These are phyloP conservation scores for Sebastes nivosus DNA, from an alignment of 2,797 vertebrate genomes.

Conservation along the genomic window DNA sequence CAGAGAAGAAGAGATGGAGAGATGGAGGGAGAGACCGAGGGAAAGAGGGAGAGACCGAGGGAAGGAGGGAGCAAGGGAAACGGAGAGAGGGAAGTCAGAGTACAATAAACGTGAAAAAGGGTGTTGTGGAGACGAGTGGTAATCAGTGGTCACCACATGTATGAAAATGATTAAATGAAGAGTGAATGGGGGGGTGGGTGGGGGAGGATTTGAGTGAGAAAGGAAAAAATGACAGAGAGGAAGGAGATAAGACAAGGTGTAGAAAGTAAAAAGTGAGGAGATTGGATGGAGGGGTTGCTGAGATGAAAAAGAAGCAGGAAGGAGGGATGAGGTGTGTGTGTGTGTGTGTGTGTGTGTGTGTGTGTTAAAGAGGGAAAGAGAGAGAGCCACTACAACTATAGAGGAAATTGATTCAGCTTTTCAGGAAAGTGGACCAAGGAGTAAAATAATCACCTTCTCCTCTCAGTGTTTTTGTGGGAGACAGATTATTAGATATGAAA, in stretches of 20 bases:
- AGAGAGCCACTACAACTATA: background rate
- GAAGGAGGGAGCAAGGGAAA: background rate
- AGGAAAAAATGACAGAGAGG: background rate
- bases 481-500: slow-evolving; percentile 7
- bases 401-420: slow-evolving; percentile 18
- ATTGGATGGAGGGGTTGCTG: background rate
- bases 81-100: background rate
- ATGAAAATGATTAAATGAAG: background rate
- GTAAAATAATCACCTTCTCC: slow-evolving; percentile 1
- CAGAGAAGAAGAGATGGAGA: slow-evolving; percentile 17
- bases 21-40: background rate
- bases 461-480: slow-evolving; percentile 4
- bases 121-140: background rate
- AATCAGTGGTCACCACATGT: background rate
- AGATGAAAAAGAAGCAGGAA: background rate
- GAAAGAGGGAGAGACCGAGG: slow-evolving; percentile 11
- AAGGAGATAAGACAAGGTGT: background rate
- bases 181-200: background rate
- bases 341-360: background rate
- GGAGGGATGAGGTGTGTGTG: background rate
- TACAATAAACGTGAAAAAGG: background rate
- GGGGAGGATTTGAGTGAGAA: background rate
- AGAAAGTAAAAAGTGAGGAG: background rate
- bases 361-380: background rate
- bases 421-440: slow-evolving; percentile 9